Percentiles rank a stretch among this genome's conserved stretches.
Conservation (phyloP, 2,888 invertebrate species). For the Acanthopleura granulata region DNA sequence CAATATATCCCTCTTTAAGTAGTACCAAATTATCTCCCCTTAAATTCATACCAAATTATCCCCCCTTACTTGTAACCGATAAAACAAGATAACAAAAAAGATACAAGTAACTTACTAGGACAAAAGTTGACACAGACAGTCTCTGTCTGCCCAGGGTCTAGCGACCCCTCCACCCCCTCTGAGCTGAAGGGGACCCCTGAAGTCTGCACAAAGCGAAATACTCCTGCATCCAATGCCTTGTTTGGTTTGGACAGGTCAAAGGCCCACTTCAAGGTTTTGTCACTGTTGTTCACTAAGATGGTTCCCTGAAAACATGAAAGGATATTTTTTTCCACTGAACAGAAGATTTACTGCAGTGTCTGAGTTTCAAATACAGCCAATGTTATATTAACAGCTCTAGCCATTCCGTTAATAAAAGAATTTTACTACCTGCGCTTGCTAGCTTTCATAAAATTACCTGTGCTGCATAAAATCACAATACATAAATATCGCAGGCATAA, state of each 20-base stretch:
- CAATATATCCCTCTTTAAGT: no score
- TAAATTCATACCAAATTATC: no score
- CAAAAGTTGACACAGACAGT: slow-evolving; percentile 62
- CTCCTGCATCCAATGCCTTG: slow-evolving; percentile 56
- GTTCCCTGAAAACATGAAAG: slow-evolving; percentile 47
- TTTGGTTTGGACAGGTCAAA: slow-evolving; percentile 57
- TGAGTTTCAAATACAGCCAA: no score
- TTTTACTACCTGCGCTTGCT: no score
- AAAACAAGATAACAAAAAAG: neutral
- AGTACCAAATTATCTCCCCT: no score
- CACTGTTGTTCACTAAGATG: slow-evolving; percentile 64
- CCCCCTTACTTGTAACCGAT: no score
- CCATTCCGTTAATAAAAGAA: no score
- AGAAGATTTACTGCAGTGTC: no score
- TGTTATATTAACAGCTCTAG: no score
- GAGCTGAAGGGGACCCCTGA: slow-evolving; percentile 62
- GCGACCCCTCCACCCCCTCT: slow-evolving; percentile 54
- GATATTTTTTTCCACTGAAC: neutral
- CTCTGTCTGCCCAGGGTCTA: slow-evolving; percentile 62
- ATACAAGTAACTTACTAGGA: slow-evolving; percentile 59
- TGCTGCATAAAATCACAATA: no score
- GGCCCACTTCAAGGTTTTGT: slow-evolving; percentile 58
- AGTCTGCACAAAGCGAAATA: slow-evolving; percentile 64
- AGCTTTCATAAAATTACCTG: no score
- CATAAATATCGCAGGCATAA: no score